Evolutionary conservation across 1,140 invertebrate genomes (phyloP).

Genomic region (Palaemon carinicauda): DNA sequence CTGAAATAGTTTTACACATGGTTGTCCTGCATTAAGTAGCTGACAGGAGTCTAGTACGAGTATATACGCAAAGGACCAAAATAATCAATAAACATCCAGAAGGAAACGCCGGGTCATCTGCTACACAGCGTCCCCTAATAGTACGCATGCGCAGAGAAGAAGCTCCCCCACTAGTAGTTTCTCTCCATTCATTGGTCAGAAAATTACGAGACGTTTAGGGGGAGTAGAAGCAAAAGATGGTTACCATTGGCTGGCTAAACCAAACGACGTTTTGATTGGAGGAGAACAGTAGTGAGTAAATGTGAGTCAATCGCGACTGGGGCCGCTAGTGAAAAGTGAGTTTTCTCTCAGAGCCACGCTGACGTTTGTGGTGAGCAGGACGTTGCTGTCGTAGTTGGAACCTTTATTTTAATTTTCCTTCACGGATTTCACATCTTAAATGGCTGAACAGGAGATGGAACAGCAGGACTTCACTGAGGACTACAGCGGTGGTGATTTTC

Average conservation of each 20-base stretch:
- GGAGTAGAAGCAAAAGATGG: not conserved
- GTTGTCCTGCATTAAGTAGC: not conserved
- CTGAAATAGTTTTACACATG: not conserved
- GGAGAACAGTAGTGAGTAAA: too few species aligned
- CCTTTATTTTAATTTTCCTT: not conserved
- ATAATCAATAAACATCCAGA: conserved; percentile 23
- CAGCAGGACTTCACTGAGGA: conserved; percentile 51
- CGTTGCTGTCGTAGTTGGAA: not conserved
- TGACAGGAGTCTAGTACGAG: not conserved
- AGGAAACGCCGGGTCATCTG: not conserved
- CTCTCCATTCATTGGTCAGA: too few species aligned
- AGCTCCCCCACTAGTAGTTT: not conserved
- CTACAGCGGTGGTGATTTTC: conserved; percentile 48
- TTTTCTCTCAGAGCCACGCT: not conserved
- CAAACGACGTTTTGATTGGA: too few species aligned
- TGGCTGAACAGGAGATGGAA: conserved; percentile 52
- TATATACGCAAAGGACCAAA: not conserved
- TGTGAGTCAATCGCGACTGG: too few species aligned
- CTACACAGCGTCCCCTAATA: not conserved
- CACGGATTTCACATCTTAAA: not conserved
- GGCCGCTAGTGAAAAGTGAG: not conserved
- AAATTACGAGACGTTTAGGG: too few species aligned
- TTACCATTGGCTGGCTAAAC: not conserved
- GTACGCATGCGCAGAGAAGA: conserved; percentile 16
- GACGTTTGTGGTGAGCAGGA: not conserved